Evolutionary conservation across 2,888 invertebrate species (phyloP).

Genomic region (Tenthredo amoena): DNA sequence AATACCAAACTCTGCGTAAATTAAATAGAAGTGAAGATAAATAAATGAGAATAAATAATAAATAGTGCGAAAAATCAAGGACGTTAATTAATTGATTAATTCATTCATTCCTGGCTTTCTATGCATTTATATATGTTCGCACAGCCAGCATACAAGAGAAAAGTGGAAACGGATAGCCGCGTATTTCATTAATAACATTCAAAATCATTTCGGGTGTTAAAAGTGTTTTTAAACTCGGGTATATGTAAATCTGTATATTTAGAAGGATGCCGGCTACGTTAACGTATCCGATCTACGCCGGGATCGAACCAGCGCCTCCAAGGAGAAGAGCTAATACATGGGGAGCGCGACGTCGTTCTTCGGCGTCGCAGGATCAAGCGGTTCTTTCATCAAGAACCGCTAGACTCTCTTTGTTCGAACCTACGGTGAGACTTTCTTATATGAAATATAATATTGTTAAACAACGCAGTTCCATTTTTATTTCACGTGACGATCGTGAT

Average conservation of each 20-base stretch:
- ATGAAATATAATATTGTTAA: background rate
- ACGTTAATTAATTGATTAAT: background rate
- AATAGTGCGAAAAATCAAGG: background rate
- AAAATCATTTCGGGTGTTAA: background rate
- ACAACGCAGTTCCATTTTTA: background rate
- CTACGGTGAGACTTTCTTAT: conserved; percentile 63
- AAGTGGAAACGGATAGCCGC: background rate
- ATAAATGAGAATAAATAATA: background rate
- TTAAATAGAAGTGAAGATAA: background rate
- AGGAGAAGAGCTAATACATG: conserved; percentile 72
- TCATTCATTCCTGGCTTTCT: background rate
- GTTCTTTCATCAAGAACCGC: conserved; percentile 62
- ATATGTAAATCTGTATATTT: background rate
- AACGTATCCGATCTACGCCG: conserved; percentile 74
- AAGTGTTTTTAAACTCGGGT: background rate
- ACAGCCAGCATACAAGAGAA: background rate
- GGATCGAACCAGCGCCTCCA: conserved; percentile 69
- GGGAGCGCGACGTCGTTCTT: conserved; percentile 66
- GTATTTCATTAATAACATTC: background rate
- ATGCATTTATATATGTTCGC: background rate
- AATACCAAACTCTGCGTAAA: background rate
- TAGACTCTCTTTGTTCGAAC: conserved; percentile 69
- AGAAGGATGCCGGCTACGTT: conserved; percentile 74
- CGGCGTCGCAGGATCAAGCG: conserved; percentile 61
- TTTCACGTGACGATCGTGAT: background rate